Evolutionary conservation across 2,888 invertebrate species (phyloP), one percentile per base, ranked within the genome.

Genomic region (Parnassius glacialis): DNA sequence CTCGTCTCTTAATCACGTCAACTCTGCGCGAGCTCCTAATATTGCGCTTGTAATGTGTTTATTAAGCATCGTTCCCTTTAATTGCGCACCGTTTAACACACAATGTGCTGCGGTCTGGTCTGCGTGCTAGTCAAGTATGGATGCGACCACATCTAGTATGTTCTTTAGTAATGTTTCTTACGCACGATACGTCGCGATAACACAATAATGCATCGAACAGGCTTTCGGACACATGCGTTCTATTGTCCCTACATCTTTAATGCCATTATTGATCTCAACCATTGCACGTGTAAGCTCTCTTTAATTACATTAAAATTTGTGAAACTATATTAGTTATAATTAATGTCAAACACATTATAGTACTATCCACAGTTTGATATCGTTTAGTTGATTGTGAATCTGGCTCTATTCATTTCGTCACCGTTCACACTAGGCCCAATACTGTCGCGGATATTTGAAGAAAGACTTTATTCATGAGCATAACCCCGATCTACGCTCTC

Each of bases 21-120:
- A 76, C 78, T 80, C 74, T 83, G 83, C 82, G 84, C 81, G 80
- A 76, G 84, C 84, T 84, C 83, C 85, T 89, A 87, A 89, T 87
- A 87, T 87, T 80, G 84, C 81, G 79, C 80, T 44, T 83, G 81
- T 88, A 87, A 89, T 90, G 87, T 87, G 87, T 89, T 88, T 89
- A 90, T 88, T 89, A 89, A 87, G 85, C 86, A 83, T 76, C 85
- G 84, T 85, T 81, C 81, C 76, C 76, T 85, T 85, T 89, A 88
- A 89, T 88, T 86, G 84, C 73, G 68, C 67, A 81, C 81, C 85
- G 87, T 90, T 90, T 87, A 87, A 81, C 82, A 85, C 81, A 87
- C 85, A 85, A 85, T 87, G 81, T 86, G 80, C 81, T 82, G 78
- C 70, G 81, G 81, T 82, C 76, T 75, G 79, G 80, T 84, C 86